Conservation (phyloP, 1,140 invertebrate species). For the Drosophila lini region DNA sequence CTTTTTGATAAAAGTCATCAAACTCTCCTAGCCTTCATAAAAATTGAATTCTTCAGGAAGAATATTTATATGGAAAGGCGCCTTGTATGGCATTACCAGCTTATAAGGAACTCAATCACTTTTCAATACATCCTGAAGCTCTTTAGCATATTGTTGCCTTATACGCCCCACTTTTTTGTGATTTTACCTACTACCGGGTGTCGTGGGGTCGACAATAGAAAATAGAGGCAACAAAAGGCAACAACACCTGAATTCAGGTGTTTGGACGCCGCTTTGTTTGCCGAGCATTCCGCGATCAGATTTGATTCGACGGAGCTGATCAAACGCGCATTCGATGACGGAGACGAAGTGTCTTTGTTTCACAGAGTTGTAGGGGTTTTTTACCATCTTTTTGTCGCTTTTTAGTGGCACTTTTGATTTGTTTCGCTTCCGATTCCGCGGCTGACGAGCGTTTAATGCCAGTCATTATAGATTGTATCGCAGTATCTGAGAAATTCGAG, state of each 20-base stretch:
- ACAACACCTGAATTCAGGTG: slow-evolving; percentile 45
- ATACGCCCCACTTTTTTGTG: slow-evolving; percentile 21
- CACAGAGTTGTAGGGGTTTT: slow-evolving; percentile 49
- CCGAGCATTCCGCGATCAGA: slow-evolving; percentile 22
- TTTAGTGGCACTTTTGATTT: slow-evolving; percentile 67
- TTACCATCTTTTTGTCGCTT: slow-evolving; percentile 24
- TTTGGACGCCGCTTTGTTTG: slow-evolving; percentile 51
- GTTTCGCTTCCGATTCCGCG: slow-evolving; percentile 72
- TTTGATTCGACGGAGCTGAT: slow-evolving; percentile 31
- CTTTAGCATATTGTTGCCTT: slow-evolving; percentile 4
- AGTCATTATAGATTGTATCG: slow-evolving; percentile 72
- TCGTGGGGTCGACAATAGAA: slow-evolving; percentile 25
- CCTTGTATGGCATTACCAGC: slow-evolving; percentile 1
- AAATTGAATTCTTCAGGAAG: not conserved
- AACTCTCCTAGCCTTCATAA: no score
- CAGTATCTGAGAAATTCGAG: slow-evolving; percentile 44
- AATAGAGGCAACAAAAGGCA: slow-evolving; percentile 22
- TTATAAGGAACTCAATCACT: slow-evolving; percentile 7
- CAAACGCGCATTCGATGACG: slow-evolving; percentile 33
- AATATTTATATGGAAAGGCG: not conserved
- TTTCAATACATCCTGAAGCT: slow-evolving; percentile 8
- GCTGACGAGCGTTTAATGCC: slow-evolving; percentile 40
- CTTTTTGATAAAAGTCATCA: not conserved
- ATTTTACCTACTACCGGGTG: slow-evolving; percentile 25
- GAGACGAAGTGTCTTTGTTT: slow-evolving; percentile 56